Evolutionary conservation across 2,113 vertebrate genomes (phyloP), one percentile per base, ranked within the genome.

Genomic region (Spea bombifrons): DNA sequence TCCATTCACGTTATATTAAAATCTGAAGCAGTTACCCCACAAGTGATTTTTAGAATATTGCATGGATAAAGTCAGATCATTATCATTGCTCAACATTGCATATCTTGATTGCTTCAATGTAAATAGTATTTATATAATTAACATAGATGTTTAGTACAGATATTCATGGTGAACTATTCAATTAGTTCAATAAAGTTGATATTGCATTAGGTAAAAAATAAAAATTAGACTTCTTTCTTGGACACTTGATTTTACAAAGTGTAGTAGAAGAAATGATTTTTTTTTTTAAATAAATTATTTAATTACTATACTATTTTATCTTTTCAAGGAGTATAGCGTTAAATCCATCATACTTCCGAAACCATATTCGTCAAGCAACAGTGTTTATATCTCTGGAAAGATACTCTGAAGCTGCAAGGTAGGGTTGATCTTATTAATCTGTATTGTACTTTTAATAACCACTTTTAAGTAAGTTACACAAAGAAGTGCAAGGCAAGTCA

Each of bases 341-440:
- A 85, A 93, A 92, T 53, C 88, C 90, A 71, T 53, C 86, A 67
- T 88, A 92, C 87, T 93, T 92, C 87, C 89, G 82, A 82, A 93
- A 91, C 75, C 92, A 94, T 83, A 88, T 92, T 83, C 87, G 86
- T 81, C 91, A 92, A 83, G 90, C 90, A 8, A 81, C 86, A 44
- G 90, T 82, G 45, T 92, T 92, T 82, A 86, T 90, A 81, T 87
- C 85, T 83, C 88, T 94, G 49, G 81, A 83, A 80, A 91, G 90
- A 86, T 92, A 90, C 82, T 89, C 91, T 13, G 88, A 92, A 85
- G 92, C 92, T 75, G 91, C 88, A 73, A 92, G 90, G 92, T 93
- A 91, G 63, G 83, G 75, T 53, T 52, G 12, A 72, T 76, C 66
- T 75, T 85, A 87, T 63, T 70, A 70, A 48, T 59, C 65, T 59